phyloP scores from a whole-genome alignment of 1,140 invertebrate genomes.

The Andricus grossulariae region DNA sequence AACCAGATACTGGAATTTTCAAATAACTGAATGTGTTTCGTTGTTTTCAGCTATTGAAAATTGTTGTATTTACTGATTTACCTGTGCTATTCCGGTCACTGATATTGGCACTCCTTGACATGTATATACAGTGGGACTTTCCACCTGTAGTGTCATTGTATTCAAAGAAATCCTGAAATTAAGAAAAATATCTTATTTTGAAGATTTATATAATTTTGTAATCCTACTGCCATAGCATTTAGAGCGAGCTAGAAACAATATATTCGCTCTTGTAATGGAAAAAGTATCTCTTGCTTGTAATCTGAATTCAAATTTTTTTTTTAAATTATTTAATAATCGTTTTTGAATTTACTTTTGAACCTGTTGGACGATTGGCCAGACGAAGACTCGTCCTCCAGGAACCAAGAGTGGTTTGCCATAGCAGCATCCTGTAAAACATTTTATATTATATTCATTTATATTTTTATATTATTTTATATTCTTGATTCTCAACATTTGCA shows the following conservation, averaged over 20 bases:
- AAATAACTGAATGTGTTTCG: too few relatives aligned
- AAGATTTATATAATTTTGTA: neutral
- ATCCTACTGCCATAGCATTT: too few relatives aligned
- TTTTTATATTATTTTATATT: too few relatives aligned
- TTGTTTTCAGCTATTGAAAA: too few relatives aligned
- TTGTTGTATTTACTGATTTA: conserved; percentile 65
- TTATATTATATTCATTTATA: too few relatives aligned
- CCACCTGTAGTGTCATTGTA: conserved; percentile 96
- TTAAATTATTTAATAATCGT: conserved; percentile 20
- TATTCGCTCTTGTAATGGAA: too few relatives aligned
- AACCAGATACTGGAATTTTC: too few relatives aligned
- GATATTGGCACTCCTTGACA: conserved; percentile 97
- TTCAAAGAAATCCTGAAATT: conserved; percentile 91
- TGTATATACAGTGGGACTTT: conserved; percentile 95
- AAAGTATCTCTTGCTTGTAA: too few relatives aligned
- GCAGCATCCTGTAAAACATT: conserved; percentile 85
- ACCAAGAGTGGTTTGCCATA: conserved; percentile 93
- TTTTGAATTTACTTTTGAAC: conserved; percentile 87
- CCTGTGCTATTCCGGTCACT: conserved; percentile 97
- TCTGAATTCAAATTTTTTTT: neutral
- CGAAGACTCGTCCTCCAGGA: conserved; percentile 96
- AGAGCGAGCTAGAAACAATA: too few relatives aligned
- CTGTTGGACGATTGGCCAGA: conserved; percentile 96
- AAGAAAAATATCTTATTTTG: conserved; percentile 35
- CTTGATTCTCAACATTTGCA: too few relatives aligned